Base-by-base conservation (phyloP, 2,888 invertebrate species). In the Chydorus sphaericus region DNA sequence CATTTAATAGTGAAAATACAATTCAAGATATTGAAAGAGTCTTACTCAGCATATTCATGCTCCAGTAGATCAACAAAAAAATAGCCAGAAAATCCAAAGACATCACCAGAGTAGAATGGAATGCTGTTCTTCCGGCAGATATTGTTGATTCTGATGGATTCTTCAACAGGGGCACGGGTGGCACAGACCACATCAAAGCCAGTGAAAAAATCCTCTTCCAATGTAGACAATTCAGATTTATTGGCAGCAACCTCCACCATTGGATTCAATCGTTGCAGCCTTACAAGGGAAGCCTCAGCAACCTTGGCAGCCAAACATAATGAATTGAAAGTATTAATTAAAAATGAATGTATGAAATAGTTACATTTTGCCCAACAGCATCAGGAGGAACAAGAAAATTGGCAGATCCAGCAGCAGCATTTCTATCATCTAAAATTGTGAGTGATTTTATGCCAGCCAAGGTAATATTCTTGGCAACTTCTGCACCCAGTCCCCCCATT, bases 381-480 rank as follows among this genome's bases (percentile, higher is more conserved):
- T 82, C 78, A 38, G 77, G 77, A 1, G 82, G 78, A 11, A 85
- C 75, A 26, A 97, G 73, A 68, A 96, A 96, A 66, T 94, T 92
- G n/a, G 84, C 82, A 62, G 79, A 78, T 16, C 77, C 71, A 68
- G 93, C 93, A 36, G 81, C 81, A 1, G 85, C 77, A 57, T 77
- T 70, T 59, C 80, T 78, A 66, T 82, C 79, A 70, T 96, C 96
- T 62, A 91, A 73, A 57, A 96, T 74, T 57, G 85, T 87, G 1
- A 97, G 76, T 26, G 87, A 82, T 66, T 92, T 88, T 1, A 98
- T 85, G 50, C 98, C 98, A 26, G 90, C 83, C 28, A 97, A 73
- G 63, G 97, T 83, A 51, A 93, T 81, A 71, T 98, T 98, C 70
- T 99, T 99, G 1, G 91, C 88, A 39, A 92, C 81, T 76, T 98